Evolutionary conservation across 2,797 vertebrate species (phyloP).

Genomic region (Spondyliosoma cantharus): DNA sequence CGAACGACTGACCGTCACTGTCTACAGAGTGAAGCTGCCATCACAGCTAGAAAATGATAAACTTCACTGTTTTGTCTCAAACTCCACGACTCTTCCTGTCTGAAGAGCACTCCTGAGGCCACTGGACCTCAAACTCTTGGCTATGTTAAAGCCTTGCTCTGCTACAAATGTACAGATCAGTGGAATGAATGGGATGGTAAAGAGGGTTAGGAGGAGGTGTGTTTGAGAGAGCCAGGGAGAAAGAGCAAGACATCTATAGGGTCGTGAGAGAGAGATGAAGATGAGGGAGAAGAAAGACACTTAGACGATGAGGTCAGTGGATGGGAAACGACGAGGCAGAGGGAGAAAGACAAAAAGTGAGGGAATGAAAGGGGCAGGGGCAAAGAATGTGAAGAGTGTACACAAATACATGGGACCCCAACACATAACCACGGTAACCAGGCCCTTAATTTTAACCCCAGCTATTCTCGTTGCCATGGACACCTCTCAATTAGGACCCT

Average conservation of each 20-base stretch:
- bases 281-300: constrained; percentile 62
- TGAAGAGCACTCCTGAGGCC: not conserved
- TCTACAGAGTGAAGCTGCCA: not conserved
- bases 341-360: constrained; percentile 59
- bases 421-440: constrained; percentile 70
- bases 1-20: not conserved
- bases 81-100: not conserved
- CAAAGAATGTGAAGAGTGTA: constrained; percentile 72
- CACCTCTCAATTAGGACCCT: constrained; percentile 74
- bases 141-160: accelerated
- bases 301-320: constrained; percentile 68
- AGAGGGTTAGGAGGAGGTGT: constrained; percentile 23
- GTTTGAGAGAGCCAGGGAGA: not conserved
- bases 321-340: constrained; percentile 66
- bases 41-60: not conserved
- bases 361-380: constrained; percentile 50
- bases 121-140: not conserved
- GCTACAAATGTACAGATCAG: constrained; percentile 1
- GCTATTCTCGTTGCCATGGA: constrained; percentile 79
- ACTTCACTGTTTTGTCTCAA: not conserved
- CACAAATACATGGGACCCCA: constrained; percentile 72
- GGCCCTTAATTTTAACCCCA: constrained; percentile 76
- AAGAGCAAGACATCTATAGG: constrained; percentile 32
- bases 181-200: constrained; percentile 27
- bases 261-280: constrained; percentile 55